phyloP scores from a whole-genome alignment of 2,888 invertebrate genomes.

The Ferdinandea cuprea region DNA sequence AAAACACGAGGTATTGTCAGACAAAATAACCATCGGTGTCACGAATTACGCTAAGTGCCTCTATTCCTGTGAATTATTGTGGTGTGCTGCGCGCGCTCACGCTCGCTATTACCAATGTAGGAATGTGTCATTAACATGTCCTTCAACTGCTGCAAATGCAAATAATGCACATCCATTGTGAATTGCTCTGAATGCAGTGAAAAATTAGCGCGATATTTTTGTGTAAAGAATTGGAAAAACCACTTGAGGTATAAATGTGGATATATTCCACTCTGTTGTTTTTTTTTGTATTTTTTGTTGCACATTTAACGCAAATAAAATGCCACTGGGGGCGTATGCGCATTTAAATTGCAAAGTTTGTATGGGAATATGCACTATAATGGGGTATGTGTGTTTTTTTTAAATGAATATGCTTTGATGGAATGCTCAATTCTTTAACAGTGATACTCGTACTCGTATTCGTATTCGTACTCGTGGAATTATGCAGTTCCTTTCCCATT shows the following conservation, averaged over 20 bases:
- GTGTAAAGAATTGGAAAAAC: slow-evolving; percentile 28
- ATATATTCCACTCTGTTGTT: too few species aligned
- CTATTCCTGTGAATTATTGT: too few species aligned
- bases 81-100: background rate
- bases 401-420: slow-evolving; percentile 23
- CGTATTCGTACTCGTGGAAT: too few species aligned
- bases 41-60: slow-evolving; percentile 1
- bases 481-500: slow-evolving; percentile 26
- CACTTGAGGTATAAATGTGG: slow-evolving; percentile 44
- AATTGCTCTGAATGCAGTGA: slow-evolving; percentile 2
- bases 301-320: slow-evolving; percentile 41
- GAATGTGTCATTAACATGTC: background rate
- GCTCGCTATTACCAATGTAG: background rate
- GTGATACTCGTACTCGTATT: too few species aligned
- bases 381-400: slow-evolving; percentile 7
- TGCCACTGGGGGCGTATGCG: slow-evolving; percentile 54
- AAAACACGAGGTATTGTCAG: background rate
- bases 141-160: background rate
- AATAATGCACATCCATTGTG: slow-evolving; percentile 2
- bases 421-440: slow-evolving; percentile 41
- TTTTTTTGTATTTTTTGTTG: background rate
- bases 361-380: slow-evolving; percentile 37
- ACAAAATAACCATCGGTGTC: background rate
- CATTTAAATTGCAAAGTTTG: slow-evolving; percentile 57
- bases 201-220: slow-evolving; percentile 12